Evolutionary conservation across 2,113 vertebrate species (phyloP).

Genomic region (Prionailurus bengalensis): DNA sequence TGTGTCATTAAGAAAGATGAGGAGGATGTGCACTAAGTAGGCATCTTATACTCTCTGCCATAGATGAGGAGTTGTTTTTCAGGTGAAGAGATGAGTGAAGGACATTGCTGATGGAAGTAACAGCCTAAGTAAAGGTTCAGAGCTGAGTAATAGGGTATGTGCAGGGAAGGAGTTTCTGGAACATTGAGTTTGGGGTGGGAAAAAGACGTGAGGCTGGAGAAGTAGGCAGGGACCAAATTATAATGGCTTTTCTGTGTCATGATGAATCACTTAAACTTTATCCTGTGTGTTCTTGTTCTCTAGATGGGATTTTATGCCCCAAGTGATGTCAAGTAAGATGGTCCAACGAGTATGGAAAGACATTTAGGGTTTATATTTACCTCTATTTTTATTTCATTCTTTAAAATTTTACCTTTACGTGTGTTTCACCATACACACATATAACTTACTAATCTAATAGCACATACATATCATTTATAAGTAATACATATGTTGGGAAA

Average conservation of each 20-base stretch:
- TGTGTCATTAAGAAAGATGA: background rate
- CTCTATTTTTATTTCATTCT: conserved; percentile 43
- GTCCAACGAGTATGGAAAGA: background rate
- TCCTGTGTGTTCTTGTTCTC: background rate
- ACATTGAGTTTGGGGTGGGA: background rate
- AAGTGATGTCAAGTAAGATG: background rate
- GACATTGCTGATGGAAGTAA: background rate
- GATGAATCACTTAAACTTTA: background rate
- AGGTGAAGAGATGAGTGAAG: background rate
- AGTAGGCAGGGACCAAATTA: background rate
- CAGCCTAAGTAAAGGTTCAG: background rate
- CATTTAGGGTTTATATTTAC: background rate
- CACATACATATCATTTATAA: background rate
- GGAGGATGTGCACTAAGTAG: background rate
- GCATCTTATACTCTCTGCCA: background rate
- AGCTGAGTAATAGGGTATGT: background rate
- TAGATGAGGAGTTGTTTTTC: background rate
- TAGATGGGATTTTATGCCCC: background rate
- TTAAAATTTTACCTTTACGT: background rate
- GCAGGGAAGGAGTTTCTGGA: background rate
- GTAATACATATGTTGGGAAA: background rate
- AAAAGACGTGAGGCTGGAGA: background rate
- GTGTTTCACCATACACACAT: background rate
- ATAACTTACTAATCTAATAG: background rate
- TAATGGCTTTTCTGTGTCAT: background rate